Evolutionary conservation across 2,113 vertebrate species (phyloP), one percentile per base, ranked within the genome.

Genomic region (Aix galericulata): DNA sequence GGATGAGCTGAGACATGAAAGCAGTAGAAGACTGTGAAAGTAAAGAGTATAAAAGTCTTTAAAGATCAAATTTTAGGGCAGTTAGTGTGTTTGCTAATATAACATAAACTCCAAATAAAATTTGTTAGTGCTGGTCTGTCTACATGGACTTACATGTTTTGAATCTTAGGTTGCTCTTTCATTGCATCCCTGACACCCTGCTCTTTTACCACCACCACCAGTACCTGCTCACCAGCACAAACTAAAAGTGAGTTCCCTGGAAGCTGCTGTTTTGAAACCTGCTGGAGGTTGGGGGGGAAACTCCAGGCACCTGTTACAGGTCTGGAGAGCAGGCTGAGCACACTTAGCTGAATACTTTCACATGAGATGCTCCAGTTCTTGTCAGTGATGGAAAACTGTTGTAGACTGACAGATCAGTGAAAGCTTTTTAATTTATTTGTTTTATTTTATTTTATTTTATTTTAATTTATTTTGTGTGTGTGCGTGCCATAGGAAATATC

Each of bases 131-230:
- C 29, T 52, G 53, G 6, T 78, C 3, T 58, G 27, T 34, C 52
- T 46, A 6, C 22, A 34, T 1, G 31, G 36, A 44, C 50, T 56
- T 63, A 20, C 1, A 2, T 14, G 9, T 67, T 48, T 69, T 0
- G 0, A 62, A 44, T 31, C n/a, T 17, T 48, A 5, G 2, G 2
- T 4, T 77, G 31, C 31, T 29, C 9, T 63, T 86, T 2, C 46
- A 0, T 34, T 86, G 62, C 38, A n/a, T 25, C 27, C 13, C n/a
- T 34, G 56, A 10, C 74, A 82, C 17, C 36, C n/a, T 68, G 29
- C 44, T 82, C 22, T 66, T 58, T 42, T 32, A 42, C 5, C 0
- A 0, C 1, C 22, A 6, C 0, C 22, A 6, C 0, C 6, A 2
- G 6, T 58, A 4, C 32, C 29, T 22, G 5, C n/a, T 86, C 32